Base-by-base conservation (phyloP, 92 coral and sea anemone genomes). In the Micromussa lordhowensis region DNA sequence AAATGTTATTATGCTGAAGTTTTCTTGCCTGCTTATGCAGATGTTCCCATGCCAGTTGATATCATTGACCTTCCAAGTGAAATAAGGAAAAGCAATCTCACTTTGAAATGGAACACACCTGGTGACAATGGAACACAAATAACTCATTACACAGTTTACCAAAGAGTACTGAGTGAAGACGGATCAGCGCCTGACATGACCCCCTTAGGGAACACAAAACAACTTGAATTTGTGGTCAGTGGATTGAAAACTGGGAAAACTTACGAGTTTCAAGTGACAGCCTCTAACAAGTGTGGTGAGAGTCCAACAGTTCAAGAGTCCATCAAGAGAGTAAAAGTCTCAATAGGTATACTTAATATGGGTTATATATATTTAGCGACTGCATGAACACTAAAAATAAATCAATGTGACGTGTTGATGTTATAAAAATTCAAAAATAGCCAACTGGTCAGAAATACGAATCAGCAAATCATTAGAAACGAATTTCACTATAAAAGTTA, bases 211-310 rank as follows among this genome's bases (percentile, higher is more conserved):
- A n/a, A n/a, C n/a, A n/a, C n/a, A n/a, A n/a, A n/a, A n/a, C n/a
- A 18, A 49, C 64, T 49, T 28, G 31, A 68, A 68, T 32, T 0
- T 68, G 74, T 29, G 21, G 81, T 49, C 35, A 30, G 1, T 3
- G 16, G 19, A n/a, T 4, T 77, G 24, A 36, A 77, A 51, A 77
- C 59, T n/a, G 81, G 81, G 36, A 51, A 49, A 54, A 77, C 63
- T 35, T 77, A 48, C 30, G 81, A 77, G 10, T 49, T 77, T 10
- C 26, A 24, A 15, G 64, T 77, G 10, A 77, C 81, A 14, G 81
- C 81, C 16, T 26, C 31, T 24, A 77, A 77, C 81, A 51, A 28
- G 11, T 53, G 63, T 10, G 81, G 81, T 24, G 81, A 77, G 36
- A 48, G 81, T 4, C 5, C 38, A 68, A 68, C 15, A 32, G 74